A percentile compares a stretch with the other conserved stretches of the same genome.
Evolutionary conservation across 2,888 invertebrate species (phyloP).

Genomic region (Morpho helenor): DNA sequence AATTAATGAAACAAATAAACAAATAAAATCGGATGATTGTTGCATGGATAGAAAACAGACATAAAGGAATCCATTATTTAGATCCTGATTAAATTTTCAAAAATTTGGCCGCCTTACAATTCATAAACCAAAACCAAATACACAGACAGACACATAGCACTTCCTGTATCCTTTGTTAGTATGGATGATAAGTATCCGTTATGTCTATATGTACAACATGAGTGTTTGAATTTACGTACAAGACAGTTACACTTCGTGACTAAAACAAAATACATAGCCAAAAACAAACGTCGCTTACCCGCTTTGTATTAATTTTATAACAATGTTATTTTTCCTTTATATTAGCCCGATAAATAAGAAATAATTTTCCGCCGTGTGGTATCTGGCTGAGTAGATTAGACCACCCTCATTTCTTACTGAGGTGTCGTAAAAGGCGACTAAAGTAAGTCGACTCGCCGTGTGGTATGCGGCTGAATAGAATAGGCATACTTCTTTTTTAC

Average conservation of each 20-base stretch:
- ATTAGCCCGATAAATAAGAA: too few species aligned
- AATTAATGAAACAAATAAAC: too few species aligned
- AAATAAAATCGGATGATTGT: too few species aligned
- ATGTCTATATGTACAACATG: neutral
- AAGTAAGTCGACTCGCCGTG: too few species aligned
- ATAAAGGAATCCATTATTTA: neutral
- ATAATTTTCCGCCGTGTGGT: too few species aligned
- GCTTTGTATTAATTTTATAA: neutral
- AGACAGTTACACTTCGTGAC: conserved; percentile 1
- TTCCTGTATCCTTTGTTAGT: conserved; percentile 22
- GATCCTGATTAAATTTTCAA: neutral
- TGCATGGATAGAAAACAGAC: too few species aligned
- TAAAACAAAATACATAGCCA: neutral
- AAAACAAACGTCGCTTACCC: neutral
- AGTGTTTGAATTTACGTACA: neutral
- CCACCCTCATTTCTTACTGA: too few species aligned
- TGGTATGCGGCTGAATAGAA: too few species aligned
- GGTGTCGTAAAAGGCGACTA: too few species aligned
- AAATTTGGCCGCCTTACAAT: neutral
- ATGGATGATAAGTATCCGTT: conserved; percentile 1
- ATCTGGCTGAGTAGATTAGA: too few species aligned
- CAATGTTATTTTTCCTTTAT: too few species aligned
- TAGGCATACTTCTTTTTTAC: too few species aligned
- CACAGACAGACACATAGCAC: conserved; percentile 4
- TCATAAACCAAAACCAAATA: neutral